phyloP scores from a whole-genome alignment of 2,888 invertebrate species.

The Mythimna lalbum region DNA sequence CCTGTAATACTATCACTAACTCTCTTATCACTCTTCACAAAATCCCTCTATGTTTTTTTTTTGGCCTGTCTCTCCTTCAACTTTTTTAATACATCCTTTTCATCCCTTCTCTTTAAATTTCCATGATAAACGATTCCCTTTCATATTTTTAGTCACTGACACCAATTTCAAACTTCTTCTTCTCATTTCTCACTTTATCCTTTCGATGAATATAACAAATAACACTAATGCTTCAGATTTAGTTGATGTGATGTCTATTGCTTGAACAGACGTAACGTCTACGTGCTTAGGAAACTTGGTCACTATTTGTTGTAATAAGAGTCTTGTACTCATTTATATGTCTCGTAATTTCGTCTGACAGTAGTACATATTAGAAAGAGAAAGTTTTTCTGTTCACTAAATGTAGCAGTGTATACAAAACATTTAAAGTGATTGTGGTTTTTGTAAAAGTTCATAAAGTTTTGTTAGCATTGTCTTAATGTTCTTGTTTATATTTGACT shows the following conservation, averaged over 20 bases:
- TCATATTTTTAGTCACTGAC: too few relatives aligned
- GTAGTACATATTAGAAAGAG: neutral
- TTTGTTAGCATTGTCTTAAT: neutral
- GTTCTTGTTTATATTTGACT: neutral
- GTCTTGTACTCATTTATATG: constrained; percentile 27
- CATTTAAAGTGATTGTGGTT: neutral
- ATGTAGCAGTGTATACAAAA: neutral
- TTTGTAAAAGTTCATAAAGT: neutral
- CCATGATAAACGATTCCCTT: too few relatives aligned
- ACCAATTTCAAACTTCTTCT: too few relatives aligned
- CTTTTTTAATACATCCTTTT: too few relatives aligned
- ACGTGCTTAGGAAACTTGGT: constrained; percentile 39
- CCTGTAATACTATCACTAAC: too few relatives aligned
- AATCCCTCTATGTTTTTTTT: too few relatives aligned
- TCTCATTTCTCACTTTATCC: too few relatives aligned
- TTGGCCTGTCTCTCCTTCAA: too few relatives aligned
- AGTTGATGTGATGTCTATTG: constrained; percentile 26
- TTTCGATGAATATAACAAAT: constrained; percentile 19
- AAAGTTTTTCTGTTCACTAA: constrained; percentile 7
- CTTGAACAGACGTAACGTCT: constrained; percentile 29
- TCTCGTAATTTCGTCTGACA: constrained; percentile 20
- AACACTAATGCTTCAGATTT: constrained; percentile 30
- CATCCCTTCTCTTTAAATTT: too few relatives aligned
- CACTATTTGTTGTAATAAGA: constrained; percentile 27
- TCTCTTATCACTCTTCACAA: too few relatives aligned